phyloP scores from a whole-genome alignment of 2,888 invertebrate species.

The Himalopsyche japonica region DNA sequence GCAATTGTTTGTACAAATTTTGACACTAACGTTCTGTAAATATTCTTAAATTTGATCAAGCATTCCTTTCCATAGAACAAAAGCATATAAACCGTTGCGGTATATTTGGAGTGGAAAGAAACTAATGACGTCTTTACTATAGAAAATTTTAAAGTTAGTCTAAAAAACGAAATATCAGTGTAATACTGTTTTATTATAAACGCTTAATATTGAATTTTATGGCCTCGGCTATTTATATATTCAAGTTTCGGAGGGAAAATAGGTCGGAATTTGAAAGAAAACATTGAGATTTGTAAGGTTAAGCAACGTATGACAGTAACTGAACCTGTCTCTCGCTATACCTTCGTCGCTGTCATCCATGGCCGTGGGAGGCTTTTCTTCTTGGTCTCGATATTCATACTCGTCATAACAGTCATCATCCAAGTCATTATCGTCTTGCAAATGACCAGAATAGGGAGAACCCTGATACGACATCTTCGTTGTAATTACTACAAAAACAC shows the following conservation, averaged over 20 bases:
- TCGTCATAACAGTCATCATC: slow-evolving; percentile 75
- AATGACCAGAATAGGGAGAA: slow-evolving; percentile 69
- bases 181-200: no score
- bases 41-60: no score
- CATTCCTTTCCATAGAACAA: no score
- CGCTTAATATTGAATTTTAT: no score
- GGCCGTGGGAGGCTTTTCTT: slow-evolving; percentile 62
- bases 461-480: slow-evolving; percentile 66
- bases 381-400: slow-evolving; percentile 70
- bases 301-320: neutral
- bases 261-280: neutral
- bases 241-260: neutral
- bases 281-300: neutral
- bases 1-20: no score
- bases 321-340: slow-evolving; percentile 42
- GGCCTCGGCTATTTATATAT: neutral
- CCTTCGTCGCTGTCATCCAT: slow-evolving; percentile 58
- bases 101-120: neutral
- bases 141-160: no score
- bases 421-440: slow-evolving; percentile 71
- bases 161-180: no score
- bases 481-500: neutral
- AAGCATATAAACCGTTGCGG: slow-evolving; percentile 25
- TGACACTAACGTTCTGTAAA: no score
- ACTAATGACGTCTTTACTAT: no score